These are phyloP conservation scores for Napeogenes sylphis DNA, from an alignment of 2,888 invertebrate species.

Conservation along the genomic window DNA sequence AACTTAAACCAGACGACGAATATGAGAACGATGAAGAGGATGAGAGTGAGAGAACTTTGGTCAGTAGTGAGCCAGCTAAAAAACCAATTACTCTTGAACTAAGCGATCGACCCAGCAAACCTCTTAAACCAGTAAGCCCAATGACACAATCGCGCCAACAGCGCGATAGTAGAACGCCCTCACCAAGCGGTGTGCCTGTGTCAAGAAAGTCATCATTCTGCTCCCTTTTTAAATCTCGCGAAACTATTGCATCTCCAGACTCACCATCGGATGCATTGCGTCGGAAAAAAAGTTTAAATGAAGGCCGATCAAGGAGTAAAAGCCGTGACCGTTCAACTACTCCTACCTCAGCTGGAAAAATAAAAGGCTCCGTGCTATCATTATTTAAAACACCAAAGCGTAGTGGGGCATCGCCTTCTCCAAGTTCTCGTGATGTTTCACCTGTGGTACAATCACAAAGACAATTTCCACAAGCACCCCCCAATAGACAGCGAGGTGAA, in stretches of 20 bases:
- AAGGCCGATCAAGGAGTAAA: slow-evolving; percentile 80
- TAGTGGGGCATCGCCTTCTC: slow-evolving; percentile 54
- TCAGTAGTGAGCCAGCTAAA: slow-evolving; percentile 50
- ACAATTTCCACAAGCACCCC: slow-evolving; percentile 48
- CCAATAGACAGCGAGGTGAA: slow-evolving; percentile 44
- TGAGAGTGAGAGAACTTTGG: slow-evolving; percentile 45
- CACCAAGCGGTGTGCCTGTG: slow-evolving; percentile 80
- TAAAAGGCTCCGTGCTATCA: slow-evolving; percentile 81
- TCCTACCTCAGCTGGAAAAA: slow-evolving; percentile 75
- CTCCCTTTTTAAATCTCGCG: slow-evolving; percentile 86
- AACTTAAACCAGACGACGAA: slow-evolving; percentile 85
- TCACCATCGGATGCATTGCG: slow-evolving; percentile 74
- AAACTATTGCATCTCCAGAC: slow-evolving; percentile 80
- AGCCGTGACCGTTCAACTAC: slow-evolving; percentile 80
- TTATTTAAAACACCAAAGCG: slow-evolving; percentile 79
- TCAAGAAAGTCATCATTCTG: slow-evolving; percentile 90
- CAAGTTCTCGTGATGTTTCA: slow-evolving; percentile 57
- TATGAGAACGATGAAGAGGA: slow-evolving; percentile 75
- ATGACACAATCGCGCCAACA: slow-evolving; percentile 40
- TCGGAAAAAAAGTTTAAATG: slow-evolving; percentile 63
- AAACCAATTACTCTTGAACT: slow-evolving; percentile 81
- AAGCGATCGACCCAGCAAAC: slow-evolving; percentile 47
- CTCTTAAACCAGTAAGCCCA: slow-evolving; percentile 54
- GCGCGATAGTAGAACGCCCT: slow-evolving; percentile 77
- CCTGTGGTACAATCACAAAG: slow-evolving; percentile 50